Percentiles rank a stretch among this genome's conserved stretches.
Evolutionary conservation across 2,797 vertebrate genomes (phyloP).

Genomic region (Siniperca scherzeri): DNA sequence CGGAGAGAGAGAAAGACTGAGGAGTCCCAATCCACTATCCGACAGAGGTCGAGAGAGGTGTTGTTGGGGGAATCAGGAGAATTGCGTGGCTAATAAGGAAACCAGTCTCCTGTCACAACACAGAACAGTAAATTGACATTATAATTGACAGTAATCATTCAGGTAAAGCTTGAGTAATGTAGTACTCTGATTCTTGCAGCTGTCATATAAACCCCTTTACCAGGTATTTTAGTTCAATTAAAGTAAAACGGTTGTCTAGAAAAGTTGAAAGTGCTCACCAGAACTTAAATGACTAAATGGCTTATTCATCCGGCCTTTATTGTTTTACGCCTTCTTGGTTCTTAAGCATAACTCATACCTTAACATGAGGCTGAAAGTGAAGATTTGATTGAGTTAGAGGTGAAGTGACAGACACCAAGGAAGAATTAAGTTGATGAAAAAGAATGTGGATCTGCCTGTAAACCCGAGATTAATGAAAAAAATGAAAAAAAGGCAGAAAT

Average conservation of each 20-base stretch:
- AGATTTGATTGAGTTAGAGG: neutral
- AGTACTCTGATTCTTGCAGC: no score
- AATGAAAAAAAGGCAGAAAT: constrained; percentile 51
- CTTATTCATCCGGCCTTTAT: neutral
- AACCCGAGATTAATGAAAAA: constrained; percentile 13
- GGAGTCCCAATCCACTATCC: neutral
- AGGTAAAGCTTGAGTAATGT: neutral
- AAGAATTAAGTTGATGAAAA: neutral
- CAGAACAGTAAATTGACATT: neutral
- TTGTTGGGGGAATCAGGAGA: neutral
- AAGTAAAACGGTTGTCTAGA: neutral
- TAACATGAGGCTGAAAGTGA: neutral
- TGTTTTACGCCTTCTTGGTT: neutral
- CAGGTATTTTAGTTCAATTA: neutral
- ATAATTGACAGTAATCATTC: neutral
- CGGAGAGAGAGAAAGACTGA: constrained; percentile 4
- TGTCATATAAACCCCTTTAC: no score
- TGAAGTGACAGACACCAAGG: neutral
- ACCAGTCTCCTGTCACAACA: neutral
- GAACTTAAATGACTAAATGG: neutral
- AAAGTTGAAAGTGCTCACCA: neutral
- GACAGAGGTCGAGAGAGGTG: neutral
- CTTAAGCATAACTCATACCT: neutral
- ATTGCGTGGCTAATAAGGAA: neutral
- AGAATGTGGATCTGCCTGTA: neutral